Percentiles rank a stretch among this genome's conserved stretches.
Conservation (phyloP, 2,888 invertebrate species). For the Subacronicta megacephala region DNA sequence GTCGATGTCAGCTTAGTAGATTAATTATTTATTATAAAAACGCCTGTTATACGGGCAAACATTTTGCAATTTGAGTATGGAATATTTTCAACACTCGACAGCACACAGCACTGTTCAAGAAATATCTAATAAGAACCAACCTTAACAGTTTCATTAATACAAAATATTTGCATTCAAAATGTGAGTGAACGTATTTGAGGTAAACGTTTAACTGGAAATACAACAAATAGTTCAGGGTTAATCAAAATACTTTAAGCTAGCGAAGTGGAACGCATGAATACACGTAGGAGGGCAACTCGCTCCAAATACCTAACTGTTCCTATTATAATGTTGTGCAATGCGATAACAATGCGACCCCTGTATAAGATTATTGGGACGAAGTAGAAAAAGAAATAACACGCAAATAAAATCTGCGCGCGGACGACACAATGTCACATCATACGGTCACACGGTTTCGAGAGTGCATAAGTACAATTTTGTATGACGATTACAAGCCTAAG, state of each 20-base stretch:
- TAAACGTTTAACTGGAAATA: conserved; percentile 62
- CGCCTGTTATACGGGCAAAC: too few relatives aligned
- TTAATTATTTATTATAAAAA: too few relatives aligned
- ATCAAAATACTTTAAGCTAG: conserved; percentile 70
- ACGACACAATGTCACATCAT: conserved; percentile 18
- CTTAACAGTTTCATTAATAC: too few relatives aligned
- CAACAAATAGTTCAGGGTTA: conserved; percentile 76
- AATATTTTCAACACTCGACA: too few relatives aligned
- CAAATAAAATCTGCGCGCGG: conserved; percentile 1
- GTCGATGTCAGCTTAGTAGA: too few relatives aligned
- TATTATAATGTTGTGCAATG: conserved; percentile 51
- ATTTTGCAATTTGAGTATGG: too few relatives aligned
- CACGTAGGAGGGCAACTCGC: conserved; percentile 72
- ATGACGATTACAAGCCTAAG: conserved; percentile 36
- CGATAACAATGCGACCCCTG: conserved; percentile 42
- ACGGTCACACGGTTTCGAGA: neutral
- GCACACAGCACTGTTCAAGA: too few relatives aligned
- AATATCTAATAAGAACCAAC: too few relatives aligned
- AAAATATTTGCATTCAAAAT: conserved; percentile 11
- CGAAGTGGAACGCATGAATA: conserved; percentile 68
- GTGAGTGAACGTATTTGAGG: conserved; percentile 42
- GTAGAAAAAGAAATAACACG: conserved; percentile 1
- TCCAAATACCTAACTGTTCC: conserved; percentile 65
- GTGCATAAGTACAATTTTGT: conserved; percentile 16
- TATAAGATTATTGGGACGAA: conserved; percentile 14